Evolutionary conservation across 2,888 invertebrate species (phyloP), one percentile per base, ranked within the genome.

Genomic region (Mimumesa dahlbomi): DNA sequence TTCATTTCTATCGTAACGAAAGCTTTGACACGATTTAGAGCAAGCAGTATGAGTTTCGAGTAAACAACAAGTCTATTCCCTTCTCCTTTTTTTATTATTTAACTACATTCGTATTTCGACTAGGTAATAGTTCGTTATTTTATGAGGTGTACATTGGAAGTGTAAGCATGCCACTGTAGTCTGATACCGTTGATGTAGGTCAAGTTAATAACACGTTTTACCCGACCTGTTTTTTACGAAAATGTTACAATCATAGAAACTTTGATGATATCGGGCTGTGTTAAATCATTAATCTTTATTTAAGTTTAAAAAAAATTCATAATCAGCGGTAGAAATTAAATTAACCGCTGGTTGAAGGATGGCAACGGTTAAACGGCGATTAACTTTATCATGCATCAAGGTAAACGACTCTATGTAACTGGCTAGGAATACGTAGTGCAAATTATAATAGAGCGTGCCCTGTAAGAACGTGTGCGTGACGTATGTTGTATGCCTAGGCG

Each of bases 401-500:
- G 43, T 52, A 50, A 49, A 45, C 36, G 50, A 18, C 46, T 38
- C 21, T 54, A 61, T 46, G 57, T 64, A 64, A 71, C 36, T 62
- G 57, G 40, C 29, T 62, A 72, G 52, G 34, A 77, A 69, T n/a
- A 38, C 49, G 38, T 61, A 66, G 48, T 40, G 48, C 45, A 49
- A 71, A 65, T 68, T 75, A 56, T 57, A 42, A 56, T 52, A 34
- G 14, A 65, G 62, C 54, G 53, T 67, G 53, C 36, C 34, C 56
- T 67, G 49, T 75, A 45, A 68, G 46, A 48, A 66, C 53, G 45
- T 62, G 49, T 76, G 75, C 68, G 62, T 68, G 72, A 46, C 48
- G 50, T 75, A 42, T 74, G 64, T 78, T 72, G 50, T 63, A 56
- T 48, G 29, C 53, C 50, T 67, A 68, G 58, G 18, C 45, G 22